These are phyloP conservation scores for Xyrauchen texanus DNA, from an alignment of 2,113 vertebrate genomes.

Conservation along the genomic window DNA sequence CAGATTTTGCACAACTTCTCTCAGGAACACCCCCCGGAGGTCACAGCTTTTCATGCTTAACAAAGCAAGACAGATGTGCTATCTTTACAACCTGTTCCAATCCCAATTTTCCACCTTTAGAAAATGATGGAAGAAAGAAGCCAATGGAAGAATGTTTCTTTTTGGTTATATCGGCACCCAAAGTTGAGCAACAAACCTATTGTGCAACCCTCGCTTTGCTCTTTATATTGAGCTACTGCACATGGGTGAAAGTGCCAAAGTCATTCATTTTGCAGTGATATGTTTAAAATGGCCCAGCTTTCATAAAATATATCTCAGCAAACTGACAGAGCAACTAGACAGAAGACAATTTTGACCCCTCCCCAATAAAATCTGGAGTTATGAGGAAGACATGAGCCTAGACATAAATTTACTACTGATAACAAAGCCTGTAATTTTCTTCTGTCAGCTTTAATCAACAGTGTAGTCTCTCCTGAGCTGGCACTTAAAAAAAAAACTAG, in stretches of 20 bases:
- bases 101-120: constrained; percentile 48
- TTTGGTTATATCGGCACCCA: constrained; percentile 34
- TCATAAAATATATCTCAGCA: constrained; percentile 2
- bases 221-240: constrained; percentile 40
- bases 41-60: constrained; percentile 57
- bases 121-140: neutral
- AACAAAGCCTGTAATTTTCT: constrained; percentile 39
- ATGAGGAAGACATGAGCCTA: constrained; percentile 1
- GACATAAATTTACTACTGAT: neutral
- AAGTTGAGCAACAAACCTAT: neutral
- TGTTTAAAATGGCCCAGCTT: neutral
- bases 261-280: neutral
- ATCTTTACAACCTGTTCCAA: constrained; percentile 48
- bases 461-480: constrained; percentile 33
- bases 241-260: neutral
- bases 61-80: constrained; percentile 58
- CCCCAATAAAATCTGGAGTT: constrained; percentile 38
- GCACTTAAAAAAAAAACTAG: neutral
- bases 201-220: constrained; percentile 55
- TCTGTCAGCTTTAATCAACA: constrained; percentile 35
- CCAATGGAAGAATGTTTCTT: constrained; percentile 7
- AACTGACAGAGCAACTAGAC: constrained; percentile 5
- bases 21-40: constrained; percentile 43
- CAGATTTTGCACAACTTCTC: constrained; percentile 42
- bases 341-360: constrained; percentile 1